Base-by-base conservation (phyloP, 2,797 vertebrate species). In the Takifugu ocellatus region DNA sequence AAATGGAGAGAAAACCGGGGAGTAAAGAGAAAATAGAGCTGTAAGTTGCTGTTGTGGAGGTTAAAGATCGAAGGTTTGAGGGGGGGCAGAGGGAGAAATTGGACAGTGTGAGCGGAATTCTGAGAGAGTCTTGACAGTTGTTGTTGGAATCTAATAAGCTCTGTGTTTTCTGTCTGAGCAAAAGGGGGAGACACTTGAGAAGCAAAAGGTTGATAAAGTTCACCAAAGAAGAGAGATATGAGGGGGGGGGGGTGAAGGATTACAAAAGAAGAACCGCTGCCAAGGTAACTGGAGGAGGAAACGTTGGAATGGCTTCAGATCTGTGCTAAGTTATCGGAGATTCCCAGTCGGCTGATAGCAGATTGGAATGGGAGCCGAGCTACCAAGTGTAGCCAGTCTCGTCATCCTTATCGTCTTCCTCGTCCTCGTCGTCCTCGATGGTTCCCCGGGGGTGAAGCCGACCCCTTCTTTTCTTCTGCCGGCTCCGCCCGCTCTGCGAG, bases 341-440 rank as follows among this genome's bases (percentile, higher is more conserved):
- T 94, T 93, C 93, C 91, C 88, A 59, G 86, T 85, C 77, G 61
- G 59, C 78, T 78, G 82, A 81, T 72, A 60, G 71, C 88, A 85
- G 80, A 69, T 55, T 46, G 61, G 66, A 75, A 79, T 64, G 74
- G 46, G 79, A 77, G 72, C n/a, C 49, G 83, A 92, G 94, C 94
- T 98, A 98, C 96, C 96, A 98, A 87, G 94, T 82, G 85, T 97
- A 97, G 74, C 95, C 95, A 10, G 90, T 93, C 88, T 98, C 96
- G 8, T 97, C 95, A 61, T 97, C 95, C 87, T 95, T 96, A 62
- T 97, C 94, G 0, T 98, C 96, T 0, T 94, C 95, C 79, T 93
- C 95, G 0, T 97, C 95, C 74, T 98, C 96, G 1, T 98, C 95
- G 0, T 98, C 96, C 72, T 95, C 94, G 1, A 93, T 93, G 79